Percentiles rank a stretch among this genome's conserved stretches.
phyloP scores from a whole-genome alignment of 64 coral and sea anemone species.

The Dendrophyllia cribrosa region DNA sequence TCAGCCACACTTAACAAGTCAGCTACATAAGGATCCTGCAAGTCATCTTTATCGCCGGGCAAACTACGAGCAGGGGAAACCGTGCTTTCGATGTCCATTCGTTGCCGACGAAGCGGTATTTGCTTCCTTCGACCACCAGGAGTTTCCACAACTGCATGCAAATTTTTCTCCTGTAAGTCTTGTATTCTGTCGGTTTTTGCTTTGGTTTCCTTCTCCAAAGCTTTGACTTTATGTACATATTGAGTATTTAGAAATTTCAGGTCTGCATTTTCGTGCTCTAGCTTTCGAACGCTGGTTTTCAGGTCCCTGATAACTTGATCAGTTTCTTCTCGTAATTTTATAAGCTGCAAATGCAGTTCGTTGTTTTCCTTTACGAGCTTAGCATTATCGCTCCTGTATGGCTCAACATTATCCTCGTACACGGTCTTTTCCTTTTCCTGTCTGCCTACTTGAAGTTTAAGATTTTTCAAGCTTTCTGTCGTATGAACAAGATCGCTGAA shows the following conservation, averaged over 20 bases:
- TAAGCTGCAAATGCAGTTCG: slow-evolving; percentile 95
- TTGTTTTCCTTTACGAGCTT: slow-evolving; percentile 99
- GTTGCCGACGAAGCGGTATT: slow-evolving; percentile 90
- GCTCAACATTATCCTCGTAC: slow-evolving; percentile 95
- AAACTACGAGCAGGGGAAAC: slow-evolving; percentile 76
- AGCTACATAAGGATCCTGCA: slow-evolving; percentile 95
- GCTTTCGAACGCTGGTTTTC: slow-evolving; percentile 91
- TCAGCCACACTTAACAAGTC: slow-evolving; percentile 97
- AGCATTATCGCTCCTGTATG: slow-evolving; percentile 98
- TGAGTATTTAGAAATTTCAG: slow-evolving; percentile 99
- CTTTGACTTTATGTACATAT: slow-evolving; percentile 99
- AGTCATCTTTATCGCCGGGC: slow-evolving; percentile 48
- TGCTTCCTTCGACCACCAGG: slow-evolving; percentile 96
- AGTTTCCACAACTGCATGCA: slow-evolving; percentile 98
- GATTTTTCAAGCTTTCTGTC: slow-evolving; percentile 98
- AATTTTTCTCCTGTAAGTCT: slow-evolving; percentile 96
- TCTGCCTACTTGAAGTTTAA: slow-evolving; percentile 89
- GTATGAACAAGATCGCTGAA: slow-evolving; percentile 99
- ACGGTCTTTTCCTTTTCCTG: slow-evolving; percentile 83
- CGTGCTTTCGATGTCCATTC: slow-evolving; percentile 98
- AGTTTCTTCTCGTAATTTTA: slow-evolving; percentile 92
- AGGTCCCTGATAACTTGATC: slow-evolving; percentile 88
- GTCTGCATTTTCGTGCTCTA: slow-evolving; percentile 99
- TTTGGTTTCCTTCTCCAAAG: slow-evolving; percentile 93
- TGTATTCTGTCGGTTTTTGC: slow-evolving; percentile 93